These are phyloP conservation scores for Diuraphis noxia DNA, from an alignment of 1,140 invertebrate species.

Conservation along the genomic window DNA sequence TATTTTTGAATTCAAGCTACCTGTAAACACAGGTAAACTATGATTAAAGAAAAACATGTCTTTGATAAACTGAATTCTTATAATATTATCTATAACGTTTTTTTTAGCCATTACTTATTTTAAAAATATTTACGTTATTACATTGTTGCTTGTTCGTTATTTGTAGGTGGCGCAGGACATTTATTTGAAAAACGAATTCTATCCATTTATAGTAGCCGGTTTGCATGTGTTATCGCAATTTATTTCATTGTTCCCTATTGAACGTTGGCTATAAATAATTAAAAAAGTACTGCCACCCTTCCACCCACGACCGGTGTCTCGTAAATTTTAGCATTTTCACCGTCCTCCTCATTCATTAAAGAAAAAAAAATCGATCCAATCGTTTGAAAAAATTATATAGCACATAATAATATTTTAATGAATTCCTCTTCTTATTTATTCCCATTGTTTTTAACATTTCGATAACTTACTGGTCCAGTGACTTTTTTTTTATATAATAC, in stretches of 20 bases:
- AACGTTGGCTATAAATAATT: slow-evolving; percentile 5
- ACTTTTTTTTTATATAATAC: not conserved
- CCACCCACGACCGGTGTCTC: not conserved
- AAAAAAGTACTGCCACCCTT: not conserved
- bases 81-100: not conserved
- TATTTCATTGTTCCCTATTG: not conserved
- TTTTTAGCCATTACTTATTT: too few relatives aligned
- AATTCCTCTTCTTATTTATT: not conserved
- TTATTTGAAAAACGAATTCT: not conserved
- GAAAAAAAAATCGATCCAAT: not conserved
- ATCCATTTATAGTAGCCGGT: not conserved
- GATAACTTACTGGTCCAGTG: not conserved
- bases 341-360: not conserved
- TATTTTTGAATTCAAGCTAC: not conserved
- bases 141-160: not conserved
- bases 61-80: not conserved
- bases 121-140: not conserved
- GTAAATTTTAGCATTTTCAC: not conserved
- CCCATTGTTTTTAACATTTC: not conserved
- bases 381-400: not conserved
- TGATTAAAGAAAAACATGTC: not conserved
- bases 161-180: not conserved
- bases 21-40: too few relatives aligned
- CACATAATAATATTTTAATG: not conserved
- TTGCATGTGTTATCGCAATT: slow-evolving; percentile 4